These are phyloP conservation scores for Scylla paramamosain DNA, from an alignment of 1,140 invertebrate genomes.

Conservation along the genomic window DNA sequence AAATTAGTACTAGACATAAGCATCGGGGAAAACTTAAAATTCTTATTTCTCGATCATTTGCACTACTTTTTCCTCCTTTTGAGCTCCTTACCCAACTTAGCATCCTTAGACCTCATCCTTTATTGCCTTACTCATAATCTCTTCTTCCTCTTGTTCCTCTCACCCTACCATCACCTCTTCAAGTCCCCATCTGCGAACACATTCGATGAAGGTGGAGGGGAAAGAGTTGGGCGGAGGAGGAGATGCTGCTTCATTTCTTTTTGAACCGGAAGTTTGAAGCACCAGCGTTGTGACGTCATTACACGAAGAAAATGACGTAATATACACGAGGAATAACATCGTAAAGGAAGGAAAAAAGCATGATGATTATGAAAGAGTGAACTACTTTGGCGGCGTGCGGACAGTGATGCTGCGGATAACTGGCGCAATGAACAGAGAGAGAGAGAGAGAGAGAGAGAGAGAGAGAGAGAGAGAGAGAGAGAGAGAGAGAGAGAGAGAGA, in stretches of 20 bases:
- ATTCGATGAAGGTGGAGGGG: neutral
- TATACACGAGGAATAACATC: neutral
- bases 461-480: slow-evolving; percentile 20
- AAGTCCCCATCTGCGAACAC: neutral
- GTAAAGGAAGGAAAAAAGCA: neutral
- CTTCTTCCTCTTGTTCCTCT: neutral
- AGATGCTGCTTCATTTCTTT: neutral
- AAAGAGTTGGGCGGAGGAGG: neutral
- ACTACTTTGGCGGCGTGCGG: neutral
- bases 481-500: slow-evolving; percentile 20
- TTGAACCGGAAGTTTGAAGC: neutral
- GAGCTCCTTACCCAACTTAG: neutral
- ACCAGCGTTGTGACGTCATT: neutral
- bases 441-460: slow-evolving; percentile 20
- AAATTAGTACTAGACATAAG: too few relatives aligned
- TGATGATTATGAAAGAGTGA: neutral
- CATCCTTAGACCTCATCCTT: neutral
- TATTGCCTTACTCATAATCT: neutral
- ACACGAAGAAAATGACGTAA: neutral
- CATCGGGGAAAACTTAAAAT: neutral
- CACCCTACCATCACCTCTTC: neutral
- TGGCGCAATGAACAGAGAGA: neutral
- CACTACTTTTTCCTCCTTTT: neutral
- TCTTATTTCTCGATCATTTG: neutral
- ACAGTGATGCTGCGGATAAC: neutral